phyloP scores from a whole-genome alignment of 1,140 invertebrate genomes.

The Stegodyphus mimosarum region DNA sequence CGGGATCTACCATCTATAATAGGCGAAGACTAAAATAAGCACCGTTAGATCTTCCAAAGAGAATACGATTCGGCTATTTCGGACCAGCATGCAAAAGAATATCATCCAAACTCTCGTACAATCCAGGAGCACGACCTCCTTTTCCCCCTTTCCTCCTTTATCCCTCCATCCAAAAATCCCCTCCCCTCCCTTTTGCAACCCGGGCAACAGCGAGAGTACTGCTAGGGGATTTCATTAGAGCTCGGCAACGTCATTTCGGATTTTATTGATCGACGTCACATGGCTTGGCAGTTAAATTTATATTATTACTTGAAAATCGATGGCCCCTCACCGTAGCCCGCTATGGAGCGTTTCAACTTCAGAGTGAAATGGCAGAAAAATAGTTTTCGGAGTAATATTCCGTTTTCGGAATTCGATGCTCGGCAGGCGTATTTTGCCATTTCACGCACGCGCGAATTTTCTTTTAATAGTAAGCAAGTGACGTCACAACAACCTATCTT shows the following conservation, averaged over 20 bases:
- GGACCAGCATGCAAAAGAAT: no score
- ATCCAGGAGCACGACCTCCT: no score
- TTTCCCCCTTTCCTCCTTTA: no score
- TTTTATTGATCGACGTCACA: slow-evolving; percentile 59
- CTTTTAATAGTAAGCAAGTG: neutral
- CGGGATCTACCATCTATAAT: no score
- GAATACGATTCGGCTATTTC: no score
- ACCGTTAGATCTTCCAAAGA: no score
- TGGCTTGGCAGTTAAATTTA: slow-evolving; percentile 58
- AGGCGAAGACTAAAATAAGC: no score
- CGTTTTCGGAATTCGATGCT: slow-evolving; percentile 27
- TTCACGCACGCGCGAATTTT: neutral
- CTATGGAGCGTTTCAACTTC: slow-evolving; percentile 4
- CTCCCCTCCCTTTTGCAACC: no score
- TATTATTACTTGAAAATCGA: slow-evolving; percentile 60
- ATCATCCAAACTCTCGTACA: no score
- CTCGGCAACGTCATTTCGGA: slow-evolving; percentile 54
- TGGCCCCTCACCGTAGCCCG: neutral
- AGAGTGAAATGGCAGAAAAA: slow-evolving; percentile 3
- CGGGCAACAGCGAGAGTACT: neutral
- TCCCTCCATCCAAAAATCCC: no score
- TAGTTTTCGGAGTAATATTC: slow-evolving; percentile 21
- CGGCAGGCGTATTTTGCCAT: no score
- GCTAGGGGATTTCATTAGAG: slow-evolving; percentile 46
- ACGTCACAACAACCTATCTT: no score